Conservation (phyloP, 1,140 invertebrate genomes). For the Drosophila insularis region DNA sequence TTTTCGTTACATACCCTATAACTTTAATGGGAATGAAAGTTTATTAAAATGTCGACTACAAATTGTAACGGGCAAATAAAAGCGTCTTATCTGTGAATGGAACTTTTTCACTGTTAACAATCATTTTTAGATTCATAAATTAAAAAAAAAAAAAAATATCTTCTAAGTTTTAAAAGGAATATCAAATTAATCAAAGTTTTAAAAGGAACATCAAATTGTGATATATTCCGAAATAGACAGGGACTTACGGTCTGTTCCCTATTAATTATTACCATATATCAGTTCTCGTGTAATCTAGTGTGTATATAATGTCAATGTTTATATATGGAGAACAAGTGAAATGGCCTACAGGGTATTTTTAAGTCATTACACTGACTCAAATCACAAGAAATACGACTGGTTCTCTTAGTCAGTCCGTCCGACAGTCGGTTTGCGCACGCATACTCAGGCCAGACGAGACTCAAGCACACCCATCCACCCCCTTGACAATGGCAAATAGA, state of each 20-base stretch:
- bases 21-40: not conserved
- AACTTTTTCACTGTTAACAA: too few species aligned
- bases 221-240: too few species aligned
- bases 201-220: too few species aligned
- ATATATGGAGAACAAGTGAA: not conserved
- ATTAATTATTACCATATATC: too few species aligned
- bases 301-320: not conserved
- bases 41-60: not conserved
- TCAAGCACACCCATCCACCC: constrained; percentile 9
- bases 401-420: not conserved
- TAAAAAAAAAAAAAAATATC: too few species aligned
- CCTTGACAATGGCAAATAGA: constrained; percentile 14
- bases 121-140: too few species aligned
- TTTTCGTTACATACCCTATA: constrained; percentile 46
- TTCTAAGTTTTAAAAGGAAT: too few species aligned
- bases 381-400: not conserved
- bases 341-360: not conserved
- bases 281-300: too few species aligned
- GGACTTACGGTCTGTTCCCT: too few species aligned
- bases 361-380: not conserved
- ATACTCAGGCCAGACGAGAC: not conserved
- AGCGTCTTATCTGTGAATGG: too few species aligned
- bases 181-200: too few species aligned
- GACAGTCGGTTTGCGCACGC: constrained; percentile 18
- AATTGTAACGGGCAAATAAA: too few species aligned